A percentile compares a stretch with the other conserved stretches of the same genome.
These are phyloP conservation scores for Charadrius vociferus DNA, from an alignment of 2,113 vertebrate genomes.

Conservation along the genomic window DNA sequence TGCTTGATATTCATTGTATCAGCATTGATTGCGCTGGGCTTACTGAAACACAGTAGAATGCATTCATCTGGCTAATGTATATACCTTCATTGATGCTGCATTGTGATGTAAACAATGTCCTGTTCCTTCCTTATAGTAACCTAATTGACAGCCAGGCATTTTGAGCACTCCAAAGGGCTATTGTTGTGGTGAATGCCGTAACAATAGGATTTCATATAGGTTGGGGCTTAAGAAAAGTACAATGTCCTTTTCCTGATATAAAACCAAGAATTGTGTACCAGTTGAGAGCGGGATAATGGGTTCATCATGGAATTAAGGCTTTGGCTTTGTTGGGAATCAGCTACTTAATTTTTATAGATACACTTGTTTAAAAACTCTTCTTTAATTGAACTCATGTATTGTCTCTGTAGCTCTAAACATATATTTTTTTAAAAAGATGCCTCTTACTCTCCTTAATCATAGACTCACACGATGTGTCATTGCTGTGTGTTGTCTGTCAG, in stretches of 20 bases:
- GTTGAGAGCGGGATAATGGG: not conserved
- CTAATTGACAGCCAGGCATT: slow-evolving; percentile 57
- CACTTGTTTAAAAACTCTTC: not conserved
- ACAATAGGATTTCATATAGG: slow-evolving; percentile 60
- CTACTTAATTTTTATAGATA: not conserved
- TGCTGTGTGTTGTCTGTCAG: not conserved
- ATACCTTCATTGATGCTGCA: slow-evolving; percentile 59
- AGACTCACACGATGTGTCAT: accelerated
- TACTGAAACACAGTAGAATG: slow-evolving; percentile 3
- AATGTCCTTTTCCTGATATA: slow-evolving; percentile 35
- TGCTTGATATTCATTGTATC: slow-evolving; percentile 63
- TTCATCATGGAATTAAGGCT: not conserved
- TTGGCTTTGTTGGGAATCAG: not conserved
- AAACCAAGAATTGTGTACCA: not conserved
- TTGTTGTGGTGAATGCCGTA: slow-evolving; percentile 41
- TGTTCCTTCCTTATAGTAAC: slow-evolving; percentile 47
- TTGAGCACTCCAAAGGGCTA: not conserved
- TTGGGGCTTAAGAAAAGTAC: slow-evolving; percentile 25
- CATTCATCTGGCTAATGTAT: slow-evolving; percentile 64
- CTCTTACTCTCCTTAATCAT: not conserved
- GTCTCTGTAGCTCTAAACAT: not conserved
- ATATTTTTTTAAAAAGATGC: not conserved
- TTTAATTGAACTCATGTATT: not conserved
- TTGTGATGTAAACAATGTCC: slow-evolving; percentile 52
- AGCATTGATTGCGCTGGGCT: not conserved